Conservation (phyloP, 2,797 vertebrate species). For the Anguilla pacifica region DNA sequence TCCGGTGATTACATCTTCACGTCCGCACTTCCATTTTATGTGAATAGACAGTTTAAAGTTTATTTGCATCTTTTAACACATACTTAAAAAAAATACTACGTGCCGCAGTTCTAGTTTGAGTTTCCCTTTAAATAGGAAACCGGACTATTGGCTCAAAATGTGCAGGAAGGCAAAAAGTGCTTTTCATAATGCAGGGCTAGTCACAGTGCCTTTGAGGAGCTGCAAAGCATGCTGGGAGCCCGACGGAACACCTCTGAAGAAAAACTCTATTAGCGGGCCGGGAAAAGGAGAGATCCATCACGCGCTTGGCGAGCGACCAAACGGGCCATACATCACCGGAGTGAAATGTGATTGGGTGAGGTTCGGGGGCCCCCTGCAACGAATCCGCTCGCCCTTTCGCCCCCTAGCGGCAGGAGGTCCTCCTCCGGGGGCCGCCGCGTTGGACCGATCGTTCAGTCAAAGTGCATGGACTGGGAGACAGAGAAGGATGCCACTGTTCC, state of each 20-base stretch:
- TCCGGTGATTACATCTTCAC: neutral
- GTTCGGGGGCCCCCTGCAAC: neutral
- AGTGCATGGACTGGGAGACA: neutral
- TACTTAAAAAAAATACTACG: neutral
- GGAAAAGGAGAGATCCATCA: neutral
- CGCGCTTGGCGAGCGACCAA: neutral
- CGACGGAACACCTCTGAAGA: neutral
- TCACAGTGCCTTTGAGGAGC: neutral
- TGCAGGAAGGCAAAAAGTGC: neutral
- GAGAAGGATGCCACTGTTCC: neutral
- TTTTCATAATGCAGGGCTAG: neutral
- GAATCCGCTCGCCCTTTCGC: neutral
- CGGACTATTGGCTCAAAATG: neutral
- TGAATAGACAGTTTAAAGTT: constrained; percentile 8
- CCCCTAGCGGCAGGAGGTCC: neutral
- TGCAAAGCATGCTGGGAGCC: neutral
- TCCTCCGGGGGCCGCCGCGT: neutral
- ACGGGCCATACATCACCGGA: neutral
- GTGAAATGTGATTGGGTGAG: neutral
- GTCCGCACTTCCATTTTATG: neutral
- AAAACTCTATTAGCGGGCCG: neutral
- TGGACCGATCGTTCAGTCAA: neutral
- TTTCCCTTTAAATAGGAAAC: neutral
- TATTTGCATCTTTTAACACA: neutral
- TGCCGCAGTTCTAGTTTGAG: neutral